Conservation (phyloP, 1,140 invertebrate species). For the Drosophila sproati region DNA sequence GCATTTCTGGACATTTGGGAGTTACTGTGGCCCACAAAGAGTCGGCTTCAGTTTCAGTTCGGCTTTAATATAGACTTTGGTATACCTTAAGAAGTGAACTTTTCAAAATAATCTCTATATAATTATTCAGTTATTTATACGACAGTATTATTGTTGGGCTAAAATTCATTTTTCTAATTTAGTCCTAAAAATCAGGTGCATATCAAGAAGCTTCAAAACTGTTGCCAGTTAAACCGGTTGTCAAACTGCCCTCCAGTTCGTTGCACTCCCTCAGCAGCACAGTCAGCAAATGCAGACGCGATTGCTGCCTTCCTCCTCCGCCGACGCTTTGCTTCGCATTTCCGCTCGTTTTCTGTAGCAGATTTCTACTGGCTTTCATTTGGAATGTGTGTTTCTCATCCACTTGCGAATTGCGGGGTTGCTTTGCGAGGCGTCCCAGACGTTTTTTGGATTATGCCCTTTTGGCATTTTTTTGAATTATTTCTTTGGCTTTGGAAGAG, state of each 20-base stretch:
- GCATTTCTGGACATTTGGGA: slow-evolving; percentile 1
- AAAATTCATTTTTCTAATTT: too few relatives aligned
- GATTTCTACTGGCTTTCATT: slow-evolving; percentile 58
- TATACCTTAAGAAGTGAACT: not conserved
- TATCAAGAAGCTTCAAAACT: slow-evolving; percentile 43
- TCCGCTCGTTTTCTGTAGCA: slow-evolving; percentile 70
- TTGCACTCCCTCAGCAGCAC: slow-evolving; percentile 31
- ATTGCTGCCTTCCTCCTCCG: slow-evolving; percentile 10
- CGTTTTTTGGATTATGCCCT: slow-evolving; percentile 71
- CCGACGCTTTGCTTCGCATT: slow-evolving; percentile 63
- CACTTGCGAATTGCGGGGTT: slow-evolving; percentile 76
- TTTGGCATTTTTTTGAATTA: slow-evolving; percentile 81
- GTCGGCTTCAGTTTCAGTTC: not conserved
- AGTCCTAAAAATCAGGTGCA: slow-evolving; percentile 18
- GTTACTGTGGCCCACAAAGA: slow-evolving; percentile 1
- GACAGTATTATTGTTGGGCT: too few relatives aligned
- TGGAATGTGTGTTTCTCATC: slow-evolving; percentile 63
- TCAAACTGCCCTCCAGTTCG: slow-evolving; percentile 62
- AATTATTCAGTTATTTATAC: too few relatives aligned
- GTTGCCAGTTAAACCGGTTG: slow-evolving; percentile 55
- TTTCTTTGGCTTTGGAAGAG: slow-evolving; percentile 59
- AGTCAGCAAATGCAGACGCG: slow-evolving; percentile 41
- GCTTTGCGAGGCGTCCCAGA: slow-evolving; percentile 68
- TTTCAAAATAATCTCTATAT: not conserved
- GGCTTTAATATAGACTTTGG: too few relatives aligned